Evolutionary conservation across 2,888 invertebrate species (phyloP), one percentile per base, ranked within the genome.

Genomic region (Urechis unicinctus): DNA sequence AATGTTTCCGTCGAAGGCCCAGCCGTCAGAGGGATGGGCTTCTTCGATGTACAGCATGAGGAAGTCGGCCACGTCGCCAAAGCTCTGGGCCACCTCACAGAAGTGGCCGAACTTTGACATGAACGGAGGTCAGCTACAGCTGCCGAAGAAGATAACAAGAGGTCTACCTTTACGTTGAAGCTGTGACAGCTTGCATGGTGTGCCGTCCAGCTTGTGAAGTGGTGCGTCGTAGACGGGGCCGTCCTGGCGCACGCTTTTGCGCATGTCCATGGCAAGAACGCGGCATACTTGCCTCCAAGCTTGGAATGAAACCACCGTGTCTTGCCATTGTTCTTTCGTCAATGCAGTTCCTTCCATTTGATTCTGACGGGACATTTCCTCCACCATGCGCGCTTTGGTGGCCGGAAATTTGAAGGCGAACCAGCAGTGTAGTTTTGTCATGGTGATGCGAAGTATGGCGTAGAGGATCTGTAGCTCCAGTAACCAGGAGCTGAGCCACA

Each of bases 81-180:
- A 70, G 60, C 66, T 62, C 52, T 59, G 57, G 42, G 67, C 63
- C 52, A 71, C 49, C 53, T 62, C 52, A 28, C 63, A 62, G 58
- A 71, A 68, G 45, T 58, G 55, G 52, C 58, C 62, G 56, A 72
- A 66, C 59, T 66, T 67, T 31, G 58, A 67, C 63, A 70, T 62
- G 57, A 69, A 72, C 50, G 72, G 71, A 13, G 69, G 69, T 72
- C 73, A 73, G 58, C 67, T 67, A 55, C 73, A 71, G 59, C 72
- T 72, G 25, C 73, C 73, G 48, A 73, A 72, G 61, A 68, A 70
- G 13, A 73, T 52, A 9, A 72, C 66, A 43, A 73, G 64, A 26
- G 71, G 70, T 5, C 72, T 59, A 0, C 59, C 65, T 9, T 50
- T n/a, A 28, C 24, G 21, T 17, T 42, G 30, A 53, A 48, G 59